Conservation (phyloP, 1,140 invertebrate species). For the Dreissena polymorpha region DNA sequence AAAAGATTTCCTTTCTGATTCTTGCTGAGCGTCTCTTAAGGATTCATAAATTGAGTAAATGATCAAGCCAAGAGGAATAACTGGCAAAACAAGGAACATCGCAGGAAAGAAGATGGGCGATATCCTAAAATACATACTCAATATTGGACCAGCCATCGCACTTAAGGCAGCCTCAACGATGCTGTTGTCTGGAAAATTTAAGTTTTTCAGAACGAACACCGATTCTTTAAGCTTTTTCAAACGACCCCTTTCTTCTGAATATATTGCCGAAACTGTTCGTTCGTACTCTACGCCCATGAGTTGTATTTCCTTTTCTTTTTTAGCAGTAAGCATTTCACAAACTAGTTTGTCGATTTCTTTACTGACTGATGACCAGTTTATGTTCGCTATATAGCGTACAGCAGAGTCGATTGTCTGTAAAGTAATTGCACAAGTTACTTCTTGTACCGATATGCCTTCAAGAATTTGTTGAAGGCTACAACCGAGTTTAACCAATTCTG, state of each 20-base stretch:
- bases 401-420: background rate
- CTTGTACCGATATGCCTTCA: background rate
- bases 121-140: background rate
- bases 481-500: background rate
- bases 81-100: conserved; percentile 1
- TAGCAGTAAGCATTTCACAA: background rate
- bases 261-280: background rate
- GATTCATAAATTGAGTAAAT: conserved; percentile 10
- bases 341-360: background rate
- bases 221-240: background rate
- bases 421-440: background rate
- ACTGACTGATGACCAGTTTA: conserved; percentile 7
- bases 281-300: background rate
- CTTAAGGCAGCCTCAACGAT: background rate
- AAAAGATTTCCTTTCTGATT: conserved; percentile 12
- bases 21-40: background rate
- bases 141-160: background rate
- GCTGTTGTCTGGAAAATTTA: background rate
- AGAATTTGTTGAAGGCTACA: background rate
- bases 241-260: background rate
- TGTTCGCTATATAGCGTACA: background rate
- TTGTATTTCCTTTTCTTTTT: background rate
- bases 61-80: background rate
- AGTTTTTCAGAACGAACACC: background rate
- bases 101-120: background rate